These are phyloP conservation scores for Agrilus biguttatus DNA, from an alignment of 2,888 invertebrate species.

Conservation along the genomic window DNA sequence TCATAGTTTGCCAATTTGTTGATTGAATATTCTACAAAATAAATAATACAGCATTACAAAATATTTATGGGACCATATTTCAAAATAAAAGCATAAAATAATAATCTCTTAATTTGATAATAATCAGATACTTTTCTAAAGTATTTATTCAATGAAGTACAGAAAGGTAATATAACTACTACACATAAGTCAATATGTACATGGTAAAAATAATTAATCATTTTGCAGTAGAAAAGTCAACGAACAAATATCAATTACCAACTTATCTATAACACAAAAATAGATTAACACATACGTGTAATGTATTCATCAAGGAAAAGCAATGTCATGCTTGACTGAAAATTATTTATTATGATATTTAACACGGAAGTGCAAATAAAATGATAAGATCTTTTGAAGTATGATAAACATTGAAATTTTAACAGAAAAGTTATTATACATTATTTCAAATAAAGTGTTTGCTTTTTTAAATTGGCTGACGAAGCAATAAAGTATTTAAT, in stretches of 20 bases:
- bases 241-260: not conserved
- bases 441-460: no score
- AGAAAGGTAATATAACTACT: not conserved
- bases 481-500: no score
- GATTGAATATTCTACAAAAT: conserved; percentile 82
- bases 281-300: not conserved
- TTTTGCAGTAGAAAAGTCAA: not conserved
- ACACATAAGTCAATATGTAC: no score
- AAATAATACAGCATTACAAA: conserved; percentile 4
- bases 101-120: no score
- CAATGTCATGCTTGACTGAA: conserved; percentile 2
- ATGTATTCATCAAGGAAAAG: conserved; percentile 1
- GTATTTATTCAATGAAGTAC: not conserved
- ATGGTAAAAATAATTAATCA: no score
- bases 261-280: no score
- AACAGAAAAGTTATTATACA: no score
- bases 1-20: conserved; percentile 99
- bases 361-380: no score
- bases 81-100: not conserved
- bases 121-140: no score
- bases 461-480: no score
- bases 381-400: no score
- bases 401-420: no score
- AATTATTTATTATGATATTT: not conserved
- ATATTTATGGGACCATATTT: not conserved